phyloP scores from a whole-genome alignment of 2,888 invertebrate genomes.

The Adineta ricciae region DNA sequence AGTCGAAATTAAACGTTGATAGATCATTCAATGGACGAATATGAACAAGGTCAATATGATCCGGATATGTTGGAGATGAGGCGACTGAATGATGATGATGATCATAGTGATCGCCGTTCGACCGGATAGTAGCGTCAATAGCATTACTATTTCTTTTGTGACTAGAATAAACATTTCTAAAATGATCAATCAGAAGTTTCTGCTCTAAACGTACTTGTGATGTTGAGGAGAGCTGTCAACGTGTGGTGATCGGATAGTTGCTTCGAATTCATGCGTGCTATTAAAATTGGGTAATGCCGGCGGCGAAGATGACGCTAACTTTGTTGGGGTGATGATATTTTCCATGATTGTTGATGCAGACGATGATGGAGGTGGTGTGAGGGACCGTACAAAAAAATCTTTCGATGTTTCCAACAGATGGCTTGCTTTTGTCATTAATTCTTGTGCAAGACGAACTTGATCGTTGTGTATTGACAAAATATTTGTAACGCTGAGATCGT shows the following conservation, averaged over 20 bases:
- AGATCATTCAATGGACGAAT: background rate
- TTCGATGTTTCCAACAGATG: slow-evolving; percentile 10
- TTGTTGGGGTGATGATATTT: background rate
- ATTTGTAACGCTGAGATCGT: background rate
- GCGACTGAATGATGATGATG: background rate
- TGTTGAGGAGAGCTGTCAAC: background rate
- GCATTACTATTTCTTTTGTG: background rate
- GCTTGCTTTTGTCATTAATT: background rate
- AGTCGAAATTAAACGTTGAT: background rate
- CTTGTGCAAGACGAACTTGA: background rate
- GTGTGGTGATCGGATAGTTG: background rate
- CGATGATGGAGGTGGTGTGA: background rate
- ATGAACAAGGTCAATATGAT: background rate
- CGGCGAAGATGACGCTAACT: background rate
- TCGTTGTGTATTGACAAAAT: background rate
- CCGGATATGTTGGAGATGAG: background rate
- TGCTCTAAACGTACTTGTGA: background rate
- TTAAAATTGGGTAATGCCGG: background rate
- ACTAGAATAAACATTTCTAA: too few relatives aligned
- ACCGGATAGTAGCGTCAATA: too few relatives aligned
- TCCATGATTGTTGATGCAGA: background rate
- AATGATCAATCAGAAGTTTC: too few relatives aligned
- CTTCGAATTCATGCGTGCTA: background rate
- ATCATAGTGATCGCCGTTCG: background rate
- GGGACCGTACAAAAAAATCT: background rate